Evolutionary conservation across 2,797 vertebrate species (phyloP).

Genomic region (Chelon auratus): DNA sequence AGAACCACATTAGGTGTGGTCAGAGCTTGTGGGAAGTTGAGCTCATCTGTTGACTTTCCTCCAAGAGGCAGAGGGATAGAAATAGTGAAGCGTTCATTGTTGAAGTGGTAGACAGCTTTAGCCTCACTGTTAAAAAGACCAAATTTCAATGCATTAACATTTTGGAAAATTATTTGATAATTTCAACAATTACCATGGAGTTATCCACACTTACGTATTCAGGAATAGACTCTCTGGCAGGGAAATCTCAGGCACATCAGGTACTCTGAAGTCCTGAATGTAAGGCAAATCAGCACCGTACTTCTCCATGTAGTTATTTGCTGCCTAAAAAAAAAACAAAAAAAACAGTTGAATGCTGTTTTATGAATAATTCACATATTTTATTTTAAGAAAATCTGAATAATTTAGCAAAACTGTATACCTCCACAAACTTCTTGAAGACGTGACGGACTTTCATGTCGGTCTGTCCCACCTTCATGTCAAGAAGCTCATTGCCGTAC

Average conservation of each 20-base stretch:
- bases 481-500: slow-evolving; percentile 80
- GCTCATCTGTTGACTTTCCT: slow-evolving; percentile 88
- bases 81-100: slow-evolving; percentile 83
- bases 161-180: background rate
- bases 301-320: slow-evolving; percentile 88
- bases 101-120: slow-evolving; percentile 86
- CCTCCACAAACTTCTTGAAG: slow-evolving; percentile 86
- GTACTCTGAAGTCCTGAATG: slow-evolving; percentile 84
- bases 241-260: slow-evolving; percentile 84
- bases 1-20: slow-evolving; percentile 84
- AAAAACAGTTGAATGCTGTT: background rate
- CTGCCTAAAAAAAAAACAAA: slow-evolving; percentile 75
- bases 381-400: background rate
- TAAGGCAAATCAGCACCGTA: slow-evolving; percentile 84
- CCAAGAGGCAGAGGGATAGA: slow-evolving; percentile 89
- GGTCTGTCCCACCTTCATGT: slow-evolving; percentile 86
- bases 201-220: slow-evolving; percentile 84
- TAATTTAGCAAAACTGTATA: slow-evolving; percentile 61
- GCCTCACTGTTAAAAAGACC: slow-evolving; percentile 84
- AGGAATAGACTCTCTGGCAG: slow-evolving; percentile 91
- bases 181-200: background rate
- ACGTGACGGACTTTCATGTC: slow-evolving; percentile 90
- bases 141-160: background rate
- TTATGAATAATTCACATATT: background rate
- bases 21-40: slow-evolving; percentile 83